A percentile compares a stretch with the other conserved stretches of the same genome.
Conservation (phyloP, 2,113 vertebrate genomes). For the Engystomops pustulosus region DNA sequence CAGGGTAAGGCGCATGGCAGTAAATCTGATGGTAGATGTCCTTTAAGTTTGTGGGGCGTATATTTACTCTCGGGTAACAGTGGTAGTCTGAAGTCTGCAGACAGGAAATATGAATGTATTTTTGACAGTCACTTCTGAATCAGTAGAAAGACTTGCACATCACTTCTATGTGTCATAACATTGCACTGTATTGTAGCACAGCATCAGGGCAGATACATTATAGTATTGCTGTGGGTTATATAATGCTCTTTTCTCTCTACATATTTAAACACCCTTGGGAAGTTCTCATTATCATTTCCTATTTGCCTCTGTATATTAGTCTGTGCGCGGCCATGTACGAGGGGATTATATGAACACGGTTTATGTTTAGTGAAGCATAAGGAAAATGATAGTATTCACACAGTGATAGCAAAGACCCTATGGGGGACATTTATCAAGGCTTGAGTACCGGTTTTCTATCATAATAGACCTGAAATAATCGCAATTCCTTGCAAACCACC, state of each 20-base stretch:
- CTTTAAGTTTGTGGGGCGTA: too few species aligned
- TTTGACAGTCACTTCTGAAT: not conserved
- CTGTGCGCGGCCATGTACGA: not conserved
- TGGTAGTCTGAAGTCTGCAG: not conserved
- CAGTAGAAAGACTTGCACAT: not conserved
- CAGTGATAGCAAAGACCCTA: too few species aligned
- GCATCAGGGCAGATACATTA: not conserved
- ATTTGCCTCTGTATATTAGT: not conserved
- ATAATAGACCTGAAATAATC: too few species aligned
- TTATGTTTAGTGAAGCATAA: too few species aligned
- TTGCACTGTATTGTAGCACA: not conserved
- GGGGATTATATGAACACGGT: too few species aligned
- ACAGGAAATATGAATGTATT: not conserved
- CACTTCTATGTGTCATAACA: conserved; percentile 15
- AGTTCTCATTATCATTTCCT: conserved; percentile 2
- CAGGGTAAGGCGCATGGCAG: too few species aligned
- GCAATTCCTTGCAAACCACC: too few species aligned
- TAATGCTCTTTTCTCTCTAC: not conserved
- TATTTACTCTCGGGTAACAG: not conserved
- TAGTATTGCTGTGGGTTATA: not conserved
- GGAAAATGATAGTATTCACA: too few species aligned
- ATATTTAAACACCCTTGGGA: not conserved
- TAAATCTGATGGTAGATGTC: too few species aligned
- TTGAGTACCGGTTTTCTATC: too few species aligned
- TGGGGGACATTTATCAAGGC: too few species aligned